These are phyloP conservation scores for Pachliopta kotzebuea DNA, from an alignment of 2,888 invertebrate genomes.

Conservation along the genomic window DNA sequence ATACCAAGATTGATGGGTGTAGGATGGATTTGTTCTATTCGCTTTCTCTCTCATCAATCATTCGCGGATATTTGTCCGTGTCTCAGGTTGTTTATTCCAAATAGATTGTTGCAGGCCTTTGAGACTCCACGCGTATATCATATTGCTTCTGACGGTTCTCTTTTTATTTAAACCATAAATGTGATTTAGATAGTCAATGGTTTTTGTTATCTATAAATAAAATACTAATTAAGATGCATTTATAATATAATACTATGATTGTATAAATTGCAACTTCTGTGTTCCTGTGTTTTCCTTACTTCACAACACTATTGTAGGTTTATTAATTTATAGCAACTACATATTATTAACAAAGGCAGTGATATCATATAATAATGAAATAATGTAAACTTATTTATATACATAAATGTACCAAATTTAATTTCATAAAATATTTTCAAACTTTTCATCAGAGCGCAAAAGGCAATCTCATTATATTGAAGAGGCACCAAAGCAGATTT, in stretches of 20 bases:
- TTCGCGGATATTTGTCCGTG: conserved; percentile 78
- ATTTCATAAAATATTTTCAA: conserved; percentile 29
- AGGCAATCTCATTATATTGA: conserved; percentile 32
- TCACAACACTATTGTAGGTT: not conserved
- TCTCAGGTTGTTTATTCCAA: conserved; percentile 77
- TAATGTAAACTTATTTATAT: not conserved
- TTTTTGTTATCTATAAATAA: not conserved
- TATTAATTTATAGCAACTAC: not conserved
- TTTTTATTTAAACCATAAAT: conserved; percentile 19
- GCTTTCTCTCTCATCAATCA: conserved; percentile 76
- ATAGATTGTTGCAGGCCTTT: conserved; percentile 70
- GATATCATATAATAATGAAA: not conserved
- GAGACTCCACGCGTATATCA: conserved; percentile 64
- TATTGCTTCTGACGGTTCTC: conserved; percentile 54
- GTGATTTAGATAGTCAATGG: not conserved
- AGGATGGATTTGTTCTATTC: conserved; percentile 79
- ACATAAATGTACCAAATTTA: conserved; percentile 17
- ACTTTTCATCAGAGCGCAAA: conserved; percentile 30
- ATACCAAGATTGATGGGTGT: conserved; percentile 73
- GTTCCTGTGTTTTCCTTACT: not conserved
- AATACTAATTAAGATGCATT: not conserved
- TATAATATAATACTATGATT: not conserved
- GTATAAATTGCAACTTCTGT: no score
- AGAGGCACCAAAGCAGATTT: conserved; percentile 31
- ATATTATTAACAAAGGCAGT: no score